Base-by-base conservation (phyloP, 2,113 vertebrate genomes). In the Oryzias celebensis region DNA sequence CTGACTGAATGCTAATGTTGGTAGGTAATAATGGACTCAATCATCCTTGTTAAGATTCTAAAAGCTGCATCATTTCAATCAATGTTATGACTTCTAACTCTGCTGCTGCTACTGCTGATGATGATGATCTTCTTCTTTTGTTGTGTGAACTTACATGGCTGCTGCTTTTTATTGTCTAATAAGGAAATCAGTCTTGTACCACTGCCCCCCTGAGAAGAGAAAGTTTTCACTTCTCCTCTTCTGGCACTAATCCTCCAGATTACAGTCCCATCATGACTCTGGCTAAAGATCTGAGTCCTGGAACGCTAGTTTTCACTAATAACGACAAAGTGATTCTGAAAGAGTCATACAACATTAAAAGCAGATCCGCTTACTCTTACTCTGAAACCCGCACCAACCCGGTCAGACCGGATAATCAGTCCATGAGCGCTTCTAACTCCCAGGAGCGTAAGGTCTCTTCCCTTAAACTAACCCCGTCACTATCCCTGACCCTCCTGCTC, bases 401-500 rank as follows among this genome's bases (percentile, higher is more conserved):
- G 7, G 42, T 65, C 51, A 77, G 59, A 26, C 75, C 52, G 44
- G 53, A 61, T 61, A 74, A 64, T 20, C 77, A 73, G 58, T 72
- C 83, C 54, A 69, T 61, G 56, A 84, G 85, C 59, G 80, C 89
- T 65, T 80, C 87, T 76, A 91, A 91, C 46, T 83, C 53, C 28
- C 91, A 92, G 53, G 93, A 92, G 66, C 93, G 93, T 63, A 95
- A 90, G 77, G 83, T 95, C 59, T 95, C 96, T 16, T 91, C 95
- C 46, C 68, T 95, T 73, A 94, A 93, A 87, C 87, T 98, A 83
- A 94, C 92, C 68, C 81, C 5, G 78, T 91, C 77, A 93, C 93
- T 81, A 90, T 82, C 70, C 85, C 90, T 48, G 91, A 87, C 58
- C 90, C 90, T 14, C 87, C 87, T 69, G 87, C 28, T 74, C 87